Base-by-base conservation (phyloP, 2,888 invertebrate genomes). In the Dimorphilus gyrociliatus region DNA sequence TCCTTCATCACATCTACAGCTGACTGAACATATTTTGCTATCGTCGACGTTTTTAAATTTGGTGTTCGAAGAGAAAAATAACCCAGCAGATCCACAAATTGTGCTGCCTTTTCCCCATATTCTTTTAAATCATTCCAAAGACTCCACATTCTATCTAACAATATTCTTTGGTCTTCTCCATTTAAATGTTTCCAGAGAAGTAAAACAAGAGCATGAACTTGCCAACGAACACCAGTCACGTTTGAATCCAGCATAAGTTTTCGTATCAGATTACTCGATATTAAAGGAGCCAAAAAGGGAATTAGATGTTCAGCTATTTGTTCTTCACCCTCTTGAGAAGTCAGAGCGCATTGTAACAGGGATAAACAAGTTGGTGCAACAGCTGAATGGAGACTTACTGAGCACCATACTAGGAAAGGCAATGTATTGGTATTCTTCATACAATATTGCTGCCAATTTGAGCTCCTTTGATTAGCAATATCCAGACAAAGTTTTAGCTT, bases 61-160 rank as follows among this genome's bases (percentile, higher is more conserved):
- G 55, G 51, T 34, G 64, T 82, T 57, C 82, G 82, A 15, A 94
- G 69, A 0, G 88, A 82, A 55, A 92, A 82, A 62, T 84, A 92
- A 0, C 92, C 90, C 4, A 94, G 71, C 0, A 97, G 70, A 60
- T 97, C 94, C 0, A 92, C 88, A 64, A 92, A 92, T 61, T 94
- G 92, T 0, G 85, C 80, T 0, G 90, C 88, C 60, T 90, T 81
- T 2, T 82, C 73, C 1, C 94, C 94, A 55, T 84, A 86, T 33
- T 77, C 74, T 2, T 86, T 81, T 32, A 92, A 66, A 27, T 79
- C 67, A 1, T 84, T 81, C 88, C 90, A 92, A 41, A 92, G 67
- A 26, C 75, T 73, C 90, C 90, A 90, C 50, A 92, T 66, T 18
- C 84, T 67, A 29, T 79, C 78, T 7, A 90, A 69, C 18, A 92